phyloP scores from a whole-genome alignment of 2,888 invertebrate species.

The Cantharis nigra region DNA sequence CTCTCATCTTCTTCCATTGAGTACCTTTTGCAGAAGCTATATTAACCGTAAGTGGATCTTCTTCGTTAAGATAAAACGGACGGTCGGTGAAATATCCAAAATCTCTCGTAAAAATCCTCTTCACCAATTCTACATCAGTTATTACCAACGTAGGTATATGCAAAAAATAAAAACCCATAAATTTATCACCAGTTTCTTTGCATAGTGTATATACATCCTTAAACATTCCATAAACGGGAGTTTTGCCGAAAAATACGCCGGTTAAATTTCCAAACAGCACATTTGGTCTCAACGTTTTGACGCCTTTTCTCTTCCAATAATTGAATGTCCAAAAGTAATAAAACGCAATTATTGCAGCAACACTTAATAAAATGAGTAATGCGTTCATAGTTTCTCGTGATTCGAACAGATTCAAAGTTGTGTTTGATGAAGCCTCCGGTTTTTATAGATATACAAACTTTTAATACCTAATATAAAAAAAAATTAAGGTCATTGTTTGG shows the following conservation, averaged over 20 bases:
- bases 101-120: slow-evolving; percentile 52
- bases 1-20: slow-evolving; percentile 57
- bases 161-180: slow-evolving; percentile 24
- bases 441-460: too few species aligned
- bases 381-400: neutral
- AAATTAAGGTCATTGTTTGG: too few species aligned
- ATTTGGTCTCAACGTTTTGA: neutral
- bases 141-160: slow-evolving; percentile 16
- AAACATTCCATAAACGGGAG: neutral
- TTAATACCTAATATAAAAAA: too few species aligned
- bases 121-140: slow-evolving; percentile 51
- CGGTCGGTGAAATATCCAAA: slow-evolving; percentile 56
- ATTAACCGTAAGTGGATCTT: slow-evolving; percentile 51
- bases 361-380: neutral
- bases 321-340: neutral
- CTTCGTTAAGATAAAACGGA: slow-evolving; percentile 51
- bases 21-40: slow-evolving; percentile 53
- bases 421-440: too few species aligned
- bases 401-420: neutral
- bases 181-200: slow-evolving; percentile 10
- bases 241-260: neutral
- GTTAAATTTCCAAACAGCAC: neutral
- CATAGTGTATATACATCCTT: neutral
- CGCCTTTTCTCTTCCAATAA: neutral
- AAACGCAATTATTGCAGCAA: neutral